Evolutionary conservation across 2,888 invertebrate species (phyloP).

Genomic region (Zygaena filipendulae): DNA sequence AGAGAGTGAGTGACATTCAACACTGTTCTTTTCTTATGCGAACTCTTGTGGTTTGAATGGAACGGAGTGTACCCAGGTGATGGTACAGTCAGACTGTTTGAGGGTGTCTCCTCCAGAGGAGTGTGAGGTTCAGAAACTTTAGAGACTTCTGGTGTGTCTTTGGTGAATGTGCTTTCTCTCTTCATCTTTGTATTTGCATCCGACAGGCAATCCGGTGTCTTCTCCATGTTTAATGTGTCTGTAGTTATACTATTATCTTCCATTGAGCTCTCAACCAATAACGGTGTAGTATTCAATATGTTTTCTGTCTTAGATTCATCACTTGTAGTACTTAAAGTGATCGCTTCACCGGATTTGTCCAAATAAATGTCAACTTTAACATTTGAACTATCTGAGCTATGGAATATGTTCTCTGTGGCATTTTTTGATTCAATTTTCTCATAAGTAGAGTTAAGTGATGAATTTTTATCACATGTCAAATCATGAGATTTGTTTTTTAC

Average conservation of each 20-base stretch:
- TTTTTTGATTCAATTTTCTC: too few species aligned
- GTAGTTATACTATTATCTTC: slow-evolving; percentile 23
- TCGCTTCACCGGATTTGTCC: slow-evolving; percentile 30
- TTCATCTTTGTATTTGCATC: too few species aligned
- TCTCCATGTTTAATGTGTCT: slow-evolving; percentile 4
- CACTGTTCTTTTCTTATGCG: slow-evolving; percentile 26
- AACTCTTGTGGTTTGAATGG: slow-evolving; percentile 23
- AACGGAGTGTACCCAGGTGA: slow-evolving; percentile 51
- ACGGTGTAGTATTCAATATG: slow-evolving; percentile 38
- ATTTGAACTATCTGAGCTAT: too few species aligned
- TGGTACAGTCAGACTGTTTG: slow-evolving; percentile 28
- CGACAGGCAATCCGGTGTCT: too few species aligned
- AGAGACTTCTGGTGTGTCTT: slow-evolving; percentile 28
- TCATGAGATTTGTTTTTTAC: slow-evolving; percentile 19
- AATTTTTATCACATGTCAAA: slow-evolving; percentile 36
- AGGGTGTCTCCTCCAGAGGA: slow-evolving; percentile 25
- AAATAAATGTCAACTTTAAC: too few species aligned
- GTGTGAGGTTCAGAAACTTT: slow-evolving; percentile 5
- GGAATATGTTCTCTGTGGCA: too few species aligned
- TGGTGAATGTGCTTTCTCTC: slow-evolving; percentile 54
- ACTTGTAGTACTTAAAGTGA: slow-evolving; percentile 44
- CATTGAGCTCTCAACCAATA: slow-evolving; percentile 48
- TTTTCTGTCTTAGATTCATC: slow-evolving; percentile 40
- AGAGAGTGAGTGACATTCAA: slow-evolving; percentile 48
- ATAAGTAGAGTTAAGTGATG: slow-evolving; percentile 17